Evolutionary conservation across 2,113 vertebrate genomes (phyloP), one percentile per base, ranked within the genome.

Genomic region (Misgurnus mizolepis): DNA sequence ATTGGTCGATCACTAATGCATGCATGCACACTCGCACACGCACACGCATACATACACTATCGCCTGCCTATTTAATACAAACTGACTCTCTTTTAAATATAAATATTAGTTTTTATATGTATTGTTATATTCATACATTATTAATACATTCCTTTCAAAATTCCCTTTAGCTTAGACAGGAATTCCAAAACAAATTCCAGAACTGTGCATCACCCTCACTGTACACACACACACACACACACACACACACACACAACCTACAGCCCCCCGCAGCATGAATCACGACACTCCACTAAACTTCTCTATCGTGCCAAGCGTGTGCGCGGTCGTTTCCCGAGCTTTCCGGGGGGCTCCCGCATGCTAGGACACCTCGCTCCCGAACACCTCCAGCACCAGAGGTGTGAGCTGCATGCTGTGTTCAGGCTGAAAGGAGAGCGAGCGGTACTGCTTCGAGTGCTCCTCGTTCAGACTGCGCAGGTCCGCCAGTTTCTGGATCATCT

Each of bases 401-500:
- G 98, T 98, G 92, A 99, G 98, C 93, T 97, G 95, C 94, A 93
- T 96, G 94, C 94, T 96, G 92, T 95, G 94, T 88, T 96, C 95
- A 0, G 96, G 96, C 92, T 95, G 93, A 90, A 98, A 96, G 89
- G 97, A 96, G 50, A 99, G 93, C 15, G 90, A 94, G 87, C 95
- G 96, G 90, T 98, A 99, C 92, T 99, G 97, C 89, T 95, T 95
- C 86, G 96, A 97, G 91, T 99, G 95, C 90, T 99, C 96, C 91
- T 99, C 97, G 3, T 97, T 98, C 47, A 99, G 95, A 93, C 97
- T 98, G 50, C 98, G 94, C 74, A 99, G 93, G 86, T 99, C 98
- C 0, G 97, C 95, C 83, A 99, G 90, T 84, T 99, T 99, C 92
- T 99, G 98, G 93, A 99, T 98, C 98, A 99, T 99, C 89, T 97